phyloP scores from a whole-genome alignment of 2,113 vertebrate species.

The Forbesichthys agassizii region DNA sequence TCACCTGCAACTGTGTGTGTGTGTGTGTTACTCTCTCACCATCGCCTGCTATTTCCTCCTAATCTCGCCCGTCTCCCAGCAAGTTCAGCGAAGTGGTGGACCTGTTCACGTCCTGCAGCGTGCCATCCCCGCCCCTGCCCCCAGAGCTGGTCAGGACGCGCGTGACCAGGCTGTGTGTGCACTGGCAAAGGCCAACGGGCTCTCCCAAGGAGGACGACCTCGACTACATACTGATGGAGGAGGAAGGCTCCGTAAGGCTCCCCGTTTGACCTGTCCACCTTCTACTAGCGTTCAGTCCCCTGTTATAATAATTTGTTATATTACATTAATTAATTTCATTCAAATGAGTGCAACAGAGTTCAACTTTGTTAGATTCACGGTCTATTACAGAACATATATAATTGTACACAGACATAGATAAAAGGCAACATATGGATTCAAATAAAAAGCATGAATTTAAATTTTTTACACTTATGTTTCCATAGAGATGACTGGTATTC shows the following conservation, averaged over 20 bases:
- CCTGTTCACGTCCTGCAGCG: slow-evolving; percentile 96
- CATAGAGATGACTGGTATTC: no score
- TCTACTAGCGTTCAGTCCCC: no score
- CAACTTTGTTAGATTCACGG: no score
- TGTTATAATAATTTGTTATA: no score
- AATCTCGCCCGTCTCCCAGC: slow-evolving; percentile 62
- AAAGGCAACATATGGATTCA: no score
- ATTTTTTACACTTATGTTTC: no score
- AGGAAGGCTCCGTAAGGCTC: slow-evolving; percentile 89
- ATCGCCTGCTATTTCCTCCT: slow-evolving; percentile 22
- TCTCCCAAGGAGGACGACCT: slow-evolving; percentile 94
- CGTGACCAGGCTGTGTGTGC: slow-evolving; percentile 90
- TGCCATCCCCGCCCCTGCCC: slow-evolving; percentile 89
- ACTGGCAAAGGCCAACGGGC: slow-evolving; percentile 90
- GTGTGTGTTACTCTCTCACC: not conserved
- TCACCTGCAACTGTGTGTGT: slow-evolving; percentile 4
- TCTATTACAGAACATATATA: no score
- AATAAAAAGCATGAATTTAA: no score
- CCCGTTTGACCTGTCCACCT: no score
- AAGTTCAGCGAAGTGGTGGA: slow-evolving; percentile 94
- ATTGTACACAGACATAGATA: no score
- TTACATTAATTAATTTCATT: no score
- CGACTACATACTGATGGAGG: slow-evolving; percentile 95
- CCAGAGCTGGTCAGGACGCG: slow-evolving; percentile 86
- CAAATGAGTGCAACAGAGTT: no score